Evolutionary conservation across 2,113 vertebrate genomes (phyloP), one percentile per base, ranked within the genome.

Genomic region (Electrona antarctica): DNA sequence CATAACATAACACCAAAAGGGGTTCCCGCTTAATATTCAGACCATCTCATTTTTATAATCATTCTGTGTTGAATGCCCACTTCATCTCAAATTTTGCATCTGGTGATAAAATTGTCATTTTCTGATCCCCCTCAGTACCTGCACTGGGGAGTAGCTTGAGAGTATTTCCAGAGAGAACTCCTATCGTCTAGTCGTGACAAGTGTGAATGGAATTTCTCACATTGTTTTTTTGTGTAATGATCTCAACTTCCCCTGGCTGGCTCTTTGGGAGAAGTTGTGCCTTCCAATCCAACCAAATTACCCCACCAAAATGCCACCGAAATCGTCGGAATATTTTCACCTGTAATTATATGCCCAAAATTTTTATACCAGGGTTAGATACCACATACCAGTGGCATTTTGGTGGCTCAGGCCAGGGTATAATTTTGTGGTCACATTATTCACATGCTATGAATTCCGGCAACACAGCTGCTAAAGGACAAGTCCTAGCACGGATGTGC

Each of bases 41-140:
- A 41, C 3, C 33, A 41, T 41, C 33, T 41, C 33, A 41, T 41
- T 6, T 41, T 41, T 41, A 41, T 41, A 41, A 41, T 41, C 33
- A 41, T 41, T 6, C 33, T 41, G 33, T 6, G 1, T 41, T 41
- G 33, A 6, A 41, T 84, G 74, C 76, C 73, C 67, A 74, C 64
- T 78, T 80, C 14, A 70, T 73, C 75, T 85, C 33, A 29, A 76
- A 74, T 76, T 83, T 67, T 65, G 10, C 10, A 51, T 3, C 33
- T 28, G 57, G 61, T 56, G 12, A 63, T 4, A 14, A 68, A 66
- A 33, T 14, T 63, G 60, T 54, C 28, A 66, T 60, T 14, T 14
- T 75, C 68, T 69, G 48, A 78, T 4, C 21, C 28, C 33, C 28
- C 9, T 6, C 3, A 14, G 63, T 46, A 7, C n/a, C 65, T 63